These are phyloP conservation scores for Enhydra lutris DNA, from an alignment of 2,113 vertebrate genomes.

Conservation along the genomic window DNA sequence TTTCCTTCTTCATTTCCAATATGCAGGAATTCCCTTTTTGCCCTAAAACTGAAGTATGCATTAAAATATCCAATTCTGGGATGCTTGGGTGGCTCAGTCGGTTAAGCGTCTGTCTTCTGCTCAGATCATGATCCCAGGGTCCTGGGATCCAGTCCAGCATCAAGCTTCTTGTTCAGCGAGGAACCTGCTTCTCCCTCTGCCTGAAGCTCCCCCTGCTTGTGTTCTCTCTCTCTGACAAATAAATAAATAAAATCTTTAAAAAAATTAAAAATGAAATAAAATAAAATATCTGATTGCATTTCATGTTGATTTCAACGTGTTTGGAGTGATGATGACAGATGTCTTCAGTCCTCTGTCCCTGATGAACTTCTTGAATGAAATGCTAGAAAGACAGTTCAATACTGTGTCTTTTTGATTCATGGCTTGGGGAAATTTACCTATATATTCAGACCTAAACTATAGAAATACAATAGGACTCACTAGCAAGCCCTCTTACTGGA, in stretches of 20 bases:
- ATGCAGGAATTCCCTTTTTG: background rate
- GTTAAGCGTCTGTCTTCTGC: no score
- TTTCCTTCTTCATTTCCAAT: background rate
- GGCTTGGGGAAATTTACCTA: background rate
- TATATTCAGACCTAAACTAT: background rate
- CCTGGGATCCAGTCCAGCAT: no score
- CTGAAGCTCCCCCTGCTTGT: no score
- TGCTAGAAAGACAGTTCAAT: background rate
- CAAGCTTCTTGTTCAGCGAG: no score
- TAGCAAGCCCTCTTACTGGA: background rate
- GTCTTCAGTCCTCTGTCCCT: background rate
- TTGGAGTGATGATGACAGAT: background rate
- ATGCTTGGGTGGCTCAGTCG: no score
- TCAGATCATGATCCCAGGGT: no score
- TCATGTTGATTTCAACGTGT: background rate
- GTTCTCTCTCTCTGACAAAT: no score
- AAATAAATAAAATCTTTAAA: no score
- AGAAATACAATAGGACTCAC: background rate
- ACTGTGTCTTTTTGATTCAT: background rate
- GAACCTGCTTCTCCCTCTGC: no score
- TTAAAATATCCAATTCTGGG: background rate
- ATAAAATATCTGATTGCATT: background rate
- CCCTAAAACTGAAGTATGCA: background rate
- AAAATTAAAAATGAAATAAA: no score
- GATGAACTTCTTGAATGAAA: background rate